phyloP scores from a whole-genome alignment of 2,113 vertebrate genomes.

The Chloropsis hardwickii region DNA sequence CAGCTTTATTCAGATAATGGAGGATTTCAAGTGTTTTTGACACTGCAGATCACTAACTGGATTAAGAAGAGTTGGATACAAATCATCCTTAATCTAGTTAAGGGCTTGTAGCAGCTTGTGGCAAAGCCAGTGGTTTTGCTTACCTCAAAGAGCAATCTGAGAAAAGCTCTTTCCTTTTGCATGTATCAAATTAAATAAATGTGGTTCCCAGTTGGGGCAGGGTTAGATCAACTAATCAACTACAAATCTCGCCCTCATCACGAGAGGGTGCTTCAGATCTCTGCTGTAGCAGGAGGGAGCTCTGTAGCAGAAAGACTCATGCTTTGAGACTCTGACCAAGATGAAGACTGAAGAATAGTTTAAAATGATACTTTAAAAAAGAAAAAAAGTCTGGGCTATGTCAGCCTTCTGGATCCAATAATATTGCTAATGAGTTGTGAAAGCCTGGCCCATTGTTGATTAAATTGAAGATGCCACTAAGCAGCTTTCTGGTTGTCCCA shows the following conservation, averaged over 20 bases:
- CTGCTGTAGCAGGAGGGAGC: background rate
- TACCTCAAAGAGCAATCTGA: slow-evolving; percentile 22
- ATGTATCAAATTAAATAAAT: slow-evolving; percentile 17
- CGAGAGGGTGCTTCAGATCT: background rate
- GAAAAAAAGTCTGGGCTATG: background rate
- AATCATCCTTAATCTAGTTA: slow-evolving; percentile 35
- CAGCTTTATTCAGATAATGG: slow-evolving; percentile 23
- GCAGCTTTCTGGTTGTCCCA: slow-evolving; percentile 41
- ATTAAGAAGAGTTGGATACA: slow-evolving; percentile 19
- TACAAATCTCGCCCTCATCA: background rate
- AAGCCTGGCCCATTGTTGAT: slow-evolving; percentile 19
- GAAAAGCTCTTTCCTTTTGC: slow-evolving; percentile 8
- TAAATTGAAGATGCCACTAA: slow-evolving; percentile 42
- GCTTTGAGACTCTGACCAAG: background rate
- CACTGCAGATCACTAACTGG: background rate
- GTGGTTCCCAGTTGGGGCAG: background rate
- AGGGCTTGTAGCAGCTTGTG: slow-evolving; percentile 42
- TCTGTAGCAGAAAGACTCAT: background rate
- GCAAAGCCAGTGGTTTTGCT: background rate
- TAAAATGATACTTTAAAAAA: background rate
- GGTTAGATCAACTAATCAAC: slow-evolving; percentile 1
- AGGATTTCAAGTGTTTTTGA: slow-evolving; percentile 19
- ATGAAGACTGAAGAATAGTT: background rate
- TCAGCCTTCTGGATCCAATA: slow-evolving; percentile 31
- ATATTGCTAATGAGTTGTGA: slow-evolving; percentile 32